Base-by-base conservation (phyloP, 2,888 invertebrate species). In the Brachyopa scutellaris region DNA sequence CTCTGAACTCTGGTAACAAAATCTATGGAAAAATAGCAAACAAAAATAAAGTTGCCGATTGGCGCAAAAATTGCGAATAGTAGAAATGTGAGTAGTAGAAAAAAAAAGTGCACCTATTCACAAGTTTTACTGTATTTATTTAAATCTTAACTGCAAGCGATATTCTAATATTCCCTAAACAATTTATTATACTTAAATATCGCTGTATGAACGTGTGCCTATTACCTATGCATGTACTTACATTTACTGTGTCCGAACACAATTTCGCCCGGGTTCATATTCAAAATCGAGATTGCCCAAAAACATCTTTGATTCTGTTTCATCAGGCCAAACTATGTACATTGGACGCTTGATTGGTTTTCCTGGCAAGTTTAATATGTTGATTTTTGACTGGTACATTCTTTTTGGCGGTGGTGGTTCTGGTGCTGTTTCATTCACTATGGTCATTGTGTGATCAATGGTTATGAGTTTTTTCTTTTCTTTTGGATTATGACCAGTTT, bases 241-340 rank as follows among this genome's bases (percentile, higher is more conserved):
- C n/a, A n/a, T 61, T 59, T 53, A 82, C 31, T 61, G 59, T 7
- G 77, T 70, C 21, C 40, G 69, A 6, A 61, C 72, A 49, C 82
- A 82, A 57, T 82, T 82, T n/a, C 51, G 15, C 0, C 72, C 70
- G 1, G 61, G 66, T 21, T 55, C 21, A 13, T 61, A 77, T 19
- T 55, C 21, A 53, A 61, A 82, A 17, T 82, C 82, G 2, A 82
- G 49, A 29, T 77, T 77, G 15, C 82, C 82, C 9, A 82, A 21
- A 8, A 76, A 70, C 33, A 70, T 45, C 1, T 57, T 59, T 2
- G 21, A 45, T 1, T 55, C 64, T n/a, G 66, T 82, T 8, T n/a
- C n/a, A n/a, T n/a, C n/a, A n/a, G 69, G 62, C 55, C 73, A 73
- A 9, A 38, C 49, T 2, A 57, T 40, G 2, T 69, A 13, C 29